Evolutionary conservation across 2,888 invertebrate species (phyloP).

Genomic region (Lycia hirtaria): DNA sequence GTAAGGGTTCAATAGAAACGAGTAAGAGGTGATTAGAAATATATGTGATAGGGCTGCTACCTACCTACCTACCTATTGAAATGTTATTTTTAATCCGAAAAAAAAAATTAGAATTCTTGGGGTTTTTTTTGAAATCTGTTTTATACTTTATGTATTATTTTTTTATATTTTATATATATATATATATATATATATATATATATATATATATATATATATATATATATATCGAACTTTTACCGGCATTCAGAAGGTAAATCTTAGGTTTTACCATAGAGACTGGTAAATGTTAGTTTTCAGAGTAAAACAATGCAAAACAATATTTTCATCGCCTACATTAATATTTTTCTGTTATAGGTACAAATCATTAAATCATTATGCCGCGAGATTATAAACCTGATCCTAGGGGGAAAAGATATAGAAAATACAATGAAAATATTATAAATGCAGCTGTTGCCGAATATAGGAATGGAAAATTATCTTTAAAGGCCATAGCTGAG

Average conservation of each 20-base stretch:
- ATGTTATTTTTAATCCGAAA: not conserved
- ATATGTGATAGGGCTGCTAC: constrained; percentile 13
- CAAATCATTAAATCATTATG: constrained; percentile 16
- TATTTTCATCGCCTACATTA: not conserved
- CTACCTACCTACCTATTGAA: not conserved
- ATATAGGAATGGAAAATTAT: constrained; percentile 1
- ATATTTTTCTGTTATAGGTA: constrained; percentile 12
- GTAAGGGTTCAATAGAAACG: constrained; percentile 22
- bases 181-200: not conserved
- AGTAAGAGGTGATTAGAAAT: constrained; percentile 24
- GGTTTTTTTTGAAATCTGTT: not conserved
- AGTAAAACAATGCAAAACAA: too few relatives aligned
- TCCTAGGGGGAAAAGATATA: constrained; percentile 26
- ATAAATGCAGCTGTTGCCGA: constrained; percentile 1
- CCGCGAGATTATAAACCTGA: constrained; percentile 30
- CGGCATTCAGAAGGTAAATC: not conserved
- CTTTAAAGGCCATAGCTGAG: constrained; percentile 19
- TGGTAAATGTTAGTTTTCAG: not conserved
- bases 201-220: not conserved
- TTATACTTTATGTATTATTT: too few relatives aligned
- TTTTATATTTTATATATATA: not conserved
- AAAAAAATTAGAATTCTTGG: constrained; percentile 1
- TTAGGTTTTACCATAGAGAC: not conserved
- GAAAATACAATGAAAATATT: constrained; percentile 27
- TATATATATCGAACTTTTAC: not conserved